Percentiles rank a stretch among this genome's conserved stretches.
phyloP scores from a whole-genome alignment of 2,113 vertebrate species.

The Labrus mixtus region DNA sequence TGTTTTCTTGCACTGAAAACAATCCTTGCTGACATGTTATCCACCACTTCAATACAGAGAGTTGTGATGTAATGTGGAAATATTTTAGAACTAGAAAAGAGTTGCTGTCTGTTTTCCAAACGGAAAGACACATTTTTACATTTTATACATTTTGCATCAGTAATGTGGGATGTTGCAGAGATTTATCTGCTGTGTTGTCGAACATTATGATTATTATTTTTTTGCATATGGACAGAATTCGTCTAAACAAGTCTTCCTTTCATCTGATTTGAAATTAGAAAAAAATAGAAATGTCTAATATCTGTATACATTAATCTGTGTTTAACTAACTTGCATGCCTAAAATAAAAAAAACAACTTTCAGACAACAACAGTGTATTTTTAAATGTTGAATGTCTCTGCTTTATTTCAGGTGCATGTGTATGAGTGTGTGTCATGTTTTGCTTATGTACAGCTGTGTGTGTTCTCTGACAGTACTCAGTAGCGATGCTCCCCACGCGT shows the following conservation, averaged over 20 bases:
- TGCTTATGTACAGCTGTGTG: conserved; percentile 26
- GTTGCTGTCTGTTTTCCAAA: conserved; percentile 38
- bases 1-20: conserved; percentile 28
- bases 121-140: conserved; percentile 49
- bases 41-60: conserved; percentile 13
- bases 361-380: conserved; percentile 57
- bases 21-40: conserved; percentile 12
- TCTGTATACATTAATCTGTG: conserved; percentile 38
- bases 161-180: neutral
- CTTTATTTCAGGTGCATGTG: conserved; percentile 22
- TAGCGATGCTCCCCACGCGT: conserved; percentile 97
- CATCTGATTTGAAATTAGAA: neutral
- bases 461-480: conserved; percentile 57
- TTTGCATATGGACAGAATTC: too few relatives aligned
- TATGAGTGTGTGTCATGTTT: conserved; percentile 34
- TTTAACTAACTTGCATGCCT: conserved; percentile 73
- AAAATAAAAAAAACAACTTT: conserved; percentile 72
- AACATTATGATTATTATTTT: neutral
- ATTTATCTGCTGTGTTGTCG: conserved; percentile 12
- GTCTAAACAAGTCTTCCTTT: neutral
- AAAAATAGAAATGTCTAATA: conserved; percentile 2
- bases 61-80: neutral
- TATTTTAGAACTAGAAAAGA: conserved; percentile 24
- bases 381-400: conserved; percentile 44
- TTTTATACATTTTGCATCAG: conserved; percentile 25